phyloP scores from a whole-genome alignment of 2,113 vertebrate species.

The Percina caprodes region DNA sequence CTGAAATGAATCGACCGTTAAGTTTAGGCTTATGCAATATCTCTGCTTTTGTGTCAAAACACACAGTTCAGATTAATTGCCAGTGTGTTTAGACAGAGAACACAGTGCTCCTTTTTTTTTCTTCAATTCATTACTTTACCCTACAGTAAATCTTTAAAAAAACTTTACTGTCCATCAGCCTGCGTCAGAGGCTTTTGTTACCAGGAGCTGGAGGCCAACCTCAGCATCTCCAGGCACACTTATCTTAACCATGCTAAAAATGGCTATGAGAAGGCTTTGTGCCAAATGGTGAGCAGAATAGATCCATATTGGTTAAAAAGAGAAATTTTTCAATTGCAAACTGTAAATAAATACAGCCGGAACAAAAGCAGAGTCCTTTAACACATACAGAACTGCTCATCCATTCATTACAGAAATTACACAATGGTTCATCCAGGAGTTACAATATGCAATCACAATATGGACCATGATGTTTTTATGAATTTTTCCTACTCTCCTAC shows the following conservation, averaged over 20 bases:
- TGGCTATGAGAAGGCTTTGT: slow-evolving; percentile 17
- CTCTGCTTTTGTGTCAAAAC: slow-evolving; percentile 60
- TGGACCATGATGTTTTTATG: neutral
- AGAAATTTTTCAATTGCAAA: slow-evolving; percentile 12
- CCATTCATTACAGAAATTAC: slow-evolving; percentile 36
- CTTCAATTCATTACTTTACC: slow-evolving; percentile 18
- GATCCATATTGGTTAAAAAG: slow-evolving; percentile 34
- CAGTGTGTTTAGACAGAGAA: slow-evolving; percentile 52
- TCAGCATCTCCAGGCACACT: slow-evolving; percentile 16
- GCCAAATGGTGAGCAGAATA: slow-evolving; percentile 39
- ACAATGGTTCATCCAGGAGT: slow-evolving; percentile 17
- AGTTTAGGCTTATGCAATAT: slow-evolving; percentile 38
- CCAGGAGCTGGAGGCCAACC: slow-evolving; percentile 43
- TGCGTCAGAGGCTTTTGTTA: slow-evolving; percentile 42
- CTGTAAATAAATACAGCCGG: slow-evolving; percentile 39
- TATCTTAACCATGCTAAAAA: slow-evolving; percentile 36
- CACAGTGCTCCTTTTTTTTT: slow-evolving; percentile 19
- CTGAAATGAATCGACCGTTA: slow-evolving; percentile 37
- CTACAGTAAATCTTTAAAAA: slow-evolving; percentile 1
- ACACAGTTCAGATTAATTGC: slow-evolving; percentile 33
- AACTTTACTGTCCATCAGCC: slow-evolving; percentile 9
- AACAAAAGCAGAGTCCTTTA: slow-evolving; percentile 47
- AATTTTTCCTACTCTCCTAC: neutral
- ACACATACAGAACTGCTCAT: slow-evolving; percentile 9
- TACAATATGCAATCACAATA: neutral